phyloP scores from a whole-genome alignment of 2,113 vertebrate species.

The Phaethornis superciliosus region DNA sequence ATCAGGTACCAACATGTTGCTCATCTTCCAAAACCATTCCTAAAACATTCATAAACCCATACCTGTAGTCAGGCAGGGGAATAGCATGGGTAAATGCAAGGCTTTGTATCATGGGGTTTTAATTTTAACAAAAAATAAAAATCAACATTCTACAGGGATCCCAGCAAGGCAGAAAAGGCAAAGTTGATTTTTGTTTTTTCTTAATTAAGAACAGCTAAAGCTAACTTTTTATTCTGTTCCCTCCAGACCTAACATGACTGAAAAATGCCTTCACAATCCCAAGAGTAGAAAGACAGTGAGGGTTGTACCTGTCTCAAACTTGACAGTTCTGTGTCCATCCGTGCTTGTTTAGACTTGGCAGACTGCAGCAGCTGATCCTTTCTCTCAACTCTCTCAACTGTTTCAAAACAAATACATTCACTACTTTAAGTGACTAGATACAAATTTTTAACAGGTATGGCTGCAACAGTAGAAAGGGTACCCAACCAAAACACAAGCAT shows the following conservation, averaged over 20 bases:
- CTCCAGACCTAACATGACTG: not conserved
- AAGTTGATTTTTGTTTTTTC: not conserved
- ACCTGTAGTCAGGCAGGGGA: not conserved
- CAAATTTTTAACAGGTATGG: not conserved
- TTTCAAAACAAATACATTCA: not conserved
- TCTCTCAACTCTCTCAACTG: conserved; percentile 84
- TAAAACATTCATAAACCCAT: not conserved
- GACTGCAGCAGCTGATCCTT: conserved; percentile 86
- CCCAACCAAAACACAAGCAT: not conserved
- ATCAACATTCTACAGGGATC: not conserved
- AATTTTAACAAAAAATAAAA: not conserved
- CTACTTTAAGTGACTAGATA: not conserved
- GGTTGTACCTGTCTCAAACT: conserved; percentile 82
- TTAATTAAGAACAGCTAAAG: not conserved
- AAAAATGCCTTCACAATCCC: not conserved
- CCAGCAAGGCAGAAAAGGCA: not conserved
- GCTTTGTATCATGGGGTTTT: not conserved
- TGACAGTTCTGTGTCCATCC: conserved; percentile 79
- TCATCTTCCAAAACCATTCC: not conserved
- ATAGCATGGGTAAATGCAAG: not conserved
- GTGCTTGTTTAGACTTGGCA: conserved; percentile 84
- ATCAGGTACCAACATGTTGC: not conserved
- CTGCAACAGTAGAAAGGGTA: not conserved
- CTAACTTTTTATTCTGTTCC: not conserved
- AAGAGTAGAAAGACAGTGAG: not conserved